A percentile compares a stretch with the other conserved stretches of the same genome.
These are phyloP conservation scores for Discoglossus pictus DNA, from an alignment of 2,797 vertebrate genomes.

Conservation along the genomic window DNA sequence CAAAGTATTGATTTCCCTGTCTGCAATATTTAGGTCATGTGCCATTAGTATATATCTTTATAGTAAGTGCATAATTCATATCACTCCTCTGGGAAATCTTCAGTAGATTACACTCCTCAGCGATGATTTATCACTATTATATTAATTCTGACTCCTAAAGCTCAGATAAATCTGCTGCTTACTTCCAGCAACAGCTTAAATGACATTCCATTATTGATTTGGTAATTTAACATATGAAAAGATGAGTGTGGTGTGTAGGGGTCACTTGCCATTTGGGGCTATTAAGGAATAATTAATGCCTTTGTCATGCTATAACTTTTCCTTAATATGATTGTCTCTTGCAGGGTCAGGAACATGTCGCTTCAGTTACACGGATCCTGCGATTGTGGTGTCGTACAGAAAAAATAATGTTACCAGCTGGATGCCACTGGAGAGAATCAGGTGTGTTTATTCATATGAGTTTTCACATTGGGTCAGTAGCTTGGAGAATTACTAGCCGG, in stretches of 20 bases:
- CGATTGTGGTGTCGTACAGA: slow-evolving; percentile 87
- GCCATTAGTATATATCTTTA: slow-evolving; percentile 50
- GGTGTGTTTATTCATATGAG: slow-evolving; percentile 71
- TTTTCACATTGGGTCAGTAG: too few species aligned
- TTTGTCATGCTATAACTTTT: slow-evolving; percentile 56
- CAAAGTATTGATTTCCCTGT: slow-evolving; percentile 43
- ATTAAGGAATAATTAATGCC: slow-evolving; percentile 56
- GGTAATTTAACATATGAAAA: slow-evolving; percentile 56
- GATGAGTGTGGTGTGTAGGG: slow-evolving; percentile 55
- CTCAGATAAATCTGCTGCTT: slow-evolving; percentile 65
- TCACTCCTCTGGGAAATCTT: slow-evolving; percentile 64
- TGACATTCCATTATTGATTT: slow-evolving; percentile 67
- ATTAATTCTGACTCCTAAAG: slow-evolving; percentile 63
- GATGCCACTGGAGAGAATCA: slow-evolving; percentile 92
- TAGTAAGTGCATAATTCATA: slow-evolving; percentile 56
- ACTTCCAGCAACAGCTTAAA: slow-evolving; percentile 62
- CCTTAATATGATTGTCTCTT: slow-evolving; percentile 57
- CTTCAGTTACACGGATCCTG: slow-evolving; percentile 94
- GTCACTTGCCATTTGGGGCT: slow-evolving; percentile 51
- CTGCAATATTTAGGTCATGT: slow-evolving; percentile 55
- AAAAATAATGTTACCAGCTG: slow-evolving; percentile 87
- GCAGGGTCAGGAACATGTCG: slow-evolving; percentile 93
- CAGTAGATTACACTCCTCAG: slow-evolving; percentile 59
- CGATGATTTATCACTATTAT: slow-evolving; percentile 66
- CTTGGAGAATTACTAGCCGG: too few species aligned